Percentiles rank a stretch among this genome's conserved stretches.
Evolutionary conservation across 2,797 vertebrate species (phyloP).

Genomic region (Syngnathus rostellatus): DNA sequence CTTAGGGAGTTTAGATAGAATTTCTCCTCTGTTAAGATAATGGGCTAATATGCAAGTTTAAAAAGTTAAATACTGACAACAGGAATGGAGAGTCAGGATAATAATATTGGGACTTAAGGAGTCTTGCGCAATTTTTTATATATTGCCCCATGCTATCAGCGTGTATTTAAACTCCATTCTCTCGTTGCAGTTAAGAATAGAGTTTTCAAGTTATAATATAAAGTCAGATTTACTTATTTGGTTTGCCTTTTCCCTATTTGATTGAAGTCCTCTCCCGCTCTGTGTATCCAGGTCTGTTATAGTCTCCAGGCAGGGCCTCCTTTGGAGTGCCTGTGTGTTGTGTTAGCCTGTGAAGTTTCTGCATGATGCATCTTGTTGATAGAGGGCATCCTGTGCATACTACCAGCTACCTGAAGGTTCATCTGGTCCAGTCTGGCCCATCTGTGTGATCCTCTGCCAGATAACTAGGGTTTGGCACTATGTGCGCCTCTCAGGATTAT

Average conservation of each 20-base stretch:
- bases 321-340: slow-evolving; percentile 50
- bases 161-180: no score
- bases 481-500: slow-evolving; percentile 60
- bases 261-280: slow-evolving; percentile 20
- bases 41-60: neutral
- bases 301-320: slow-evolving; percentile 40
- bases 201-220: neutral
- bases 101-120: neutral
- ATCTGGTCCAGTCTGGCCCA: slow-evolving; percentile 66
- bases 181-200: neutral
- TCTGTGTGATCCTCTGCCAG: slow-evolving; percentile 76
- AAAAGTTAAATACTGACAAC: neutral
- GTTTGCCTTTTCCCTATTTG: slow-evolving; percentile 1
- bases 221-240: neutral
- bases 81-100: neutral
- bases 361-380: slow-evolving; percentile 64
- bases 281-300: slow-evolving; percentile 26
- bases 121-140: no score
- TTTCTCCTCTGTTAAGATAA: neutral
- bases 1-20: neutral
- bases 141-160: no score
- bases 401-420: slow-evolving; percentile 70
- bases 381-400: slow-evolving; percentile 68
- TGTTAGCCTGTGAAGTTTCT: slow-evolving; percentile 61
- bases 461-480: slow-evolving; percentile 62